Evolutionary conservation across 2,113 vertebrate genomes (phyloP).

Genomic region (Salvelinus alpinus): DNA sequence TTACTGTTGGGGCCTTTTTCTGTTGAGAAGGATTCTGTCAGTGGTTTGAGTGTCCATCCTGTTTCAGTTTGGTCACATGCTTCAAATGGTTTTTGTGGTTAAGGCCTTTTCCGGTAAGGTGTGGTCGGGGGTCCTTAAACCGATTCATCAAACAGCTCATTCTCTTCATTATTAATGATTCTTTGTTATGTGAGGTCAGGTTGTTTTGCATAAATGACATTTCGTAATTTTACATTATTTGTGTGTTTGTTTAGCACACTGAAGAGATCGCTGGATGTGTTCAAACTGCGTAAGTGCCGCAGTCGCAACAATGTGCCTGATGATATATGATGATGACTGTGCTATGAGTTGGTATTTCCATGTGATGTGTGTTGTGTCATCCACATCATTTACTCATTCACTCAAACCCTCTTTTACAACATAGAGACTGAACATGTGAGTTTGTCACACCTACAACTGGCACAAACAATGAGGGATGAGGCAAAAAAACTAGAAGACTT

Average conservation of each 20-base stretch:
- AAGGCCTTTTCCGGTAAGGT: background rate
- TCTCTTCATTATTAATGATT: too few relatives aligned
- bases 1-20: too few relatives aligned
- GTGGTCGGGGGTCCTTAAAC: background rate
- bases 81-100: background rate
- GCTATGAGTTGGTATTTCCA: background rate
- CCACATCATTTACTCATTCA: background rate
- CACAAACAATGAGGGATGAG: conserved; percentile 86
- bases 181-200: background rate
- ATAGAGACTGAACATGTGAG: conserved; percentile 84
- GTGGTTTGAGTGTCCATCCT: background rate
- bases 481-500: conserved; percentile 93
- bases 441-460: conserved; percentile 86
- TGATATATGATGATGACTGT: background rate
- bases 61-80: background rate
- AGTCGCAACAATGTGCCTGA: background rate
- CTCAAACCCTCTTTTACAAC: background rate
- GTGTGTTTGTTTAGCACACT: conserved; percentile 75
- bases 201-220: background rate
- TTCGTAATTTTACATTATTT: background rate
- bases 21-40: background rate
- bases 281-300: conserved; percentile 88
- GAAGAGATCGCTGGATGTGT: conserved; percentile 89
- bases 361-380: background rate
- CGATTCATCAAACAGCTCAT: too few relatives aligned